These are phyloP conservation scores for Automeris io DNA, from an alignment of 2,888 invertebrate species.

Conservation along the genomic window DNA sequence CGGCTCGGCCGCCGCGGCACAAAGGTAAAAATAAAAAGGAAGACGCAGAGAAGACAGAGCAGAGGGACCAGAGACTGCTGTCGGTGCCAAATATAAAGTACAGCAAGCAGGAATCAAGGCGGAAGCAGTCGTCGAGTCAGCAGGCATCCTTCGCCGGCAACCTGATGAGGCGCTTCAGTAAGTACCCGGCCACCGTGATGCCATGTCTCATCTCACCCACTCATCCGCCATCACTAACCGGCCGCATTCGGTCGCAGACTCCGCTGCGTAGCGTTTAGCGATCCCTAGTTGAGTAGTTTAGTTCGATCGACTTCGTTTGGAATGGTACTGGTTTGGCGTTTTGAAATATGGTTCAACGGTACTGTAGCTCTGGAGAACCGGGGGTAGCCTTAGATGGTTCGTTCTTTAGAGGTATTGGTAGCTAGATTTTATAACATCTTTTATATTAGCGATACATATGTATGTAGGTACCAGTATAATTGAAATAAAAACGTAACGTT, in stretches of 20 bases:
- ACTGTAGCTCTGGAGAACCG: conserved; percentile 40
- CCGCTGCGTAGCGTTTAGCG: conserved; percentile 39
- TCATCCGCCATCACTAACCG: conserved; percentile 22
- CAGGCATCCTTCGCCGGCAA: conserved; percentile 81
- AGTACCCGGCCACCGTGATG: conserved; percentile 72
- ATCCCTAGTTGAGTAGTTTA: conserved; percentile 51
- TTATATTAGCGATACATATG: too few species aligned
- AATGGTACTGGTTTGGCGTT: conserved; percentile 65
- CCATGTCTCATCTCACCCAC: conserved; percentile 25
- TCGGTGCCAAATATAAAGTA: conserved; percentile 87
- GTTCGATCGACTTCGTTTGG: conserved; percentile 53
- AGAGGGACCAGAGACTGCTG: conserved; percentile 81
- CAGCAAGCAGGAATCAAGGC: conserved; percentile 72
- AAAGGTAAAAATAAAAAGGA: conserved; percentile 55
- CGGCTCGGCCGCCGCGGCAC: conserved; percentile 67
- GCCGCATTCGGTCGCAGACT: conserved; percentile 23
- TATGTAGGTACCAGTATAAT: too few species aligned
- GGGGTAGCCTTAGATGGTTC: conserved; percentile 36
- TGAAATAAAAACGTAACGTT: neutral
- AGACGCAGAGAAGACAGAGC: conserved; percentile 37
- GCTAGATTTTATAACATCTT: conserved; percentile 35
- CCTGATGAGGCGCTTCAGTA: conserved; percentile 92
- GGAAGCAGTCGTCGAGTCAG: conserved; percentile 64
- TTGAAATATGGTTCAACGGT: conserved; percentile 45
- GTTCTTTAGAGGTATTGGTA: conserved; percentile 62